phyloP scores from a whole-genome alignment of 2,113 vertebrate genomes.

The Epinephelus cyanopodus region DNA sequence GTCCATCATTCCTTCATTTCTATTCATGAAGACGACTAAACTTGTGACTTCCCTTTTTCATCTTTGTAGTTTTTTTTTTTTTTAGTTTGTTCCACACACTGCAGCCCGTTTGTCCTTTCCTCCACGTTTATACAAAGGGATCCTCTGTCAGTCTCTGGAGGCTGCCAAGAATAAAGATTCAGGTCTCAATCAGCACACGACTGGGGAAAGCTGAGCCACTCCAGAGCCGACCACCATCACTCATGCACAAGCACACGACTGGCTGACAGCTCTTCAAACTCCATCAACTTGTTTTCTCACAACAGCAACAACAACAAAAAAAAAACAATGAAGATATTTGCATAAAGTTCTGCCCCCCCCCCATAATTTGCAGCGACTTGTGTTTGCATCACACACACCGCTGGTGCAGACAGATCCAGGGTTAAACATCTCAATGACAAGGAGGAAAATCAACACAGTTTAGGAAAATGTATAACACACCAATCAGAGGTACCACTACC shows the following conservation, averaged over 20 bases:
- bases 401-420: not conserved
- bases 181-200: constrained; percentile 16
- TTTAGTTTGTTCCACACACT: not conserved
- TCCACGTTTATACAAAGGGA: constrained; percentile 25
- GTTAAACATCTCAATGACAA: not conserved
- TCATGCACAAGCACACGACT: constrained; percentile 14
- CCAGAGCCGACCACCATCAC: not conserved
- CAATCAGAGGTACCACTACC: not conserved
- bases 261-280: constrained; percentile 3
- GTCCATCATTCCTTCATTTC: constrained; percentile 22
- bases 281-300: not conserved
- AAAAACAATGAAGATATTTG: not conserved
- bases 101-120: not conserved
- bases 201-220: constrained; percentile 4
- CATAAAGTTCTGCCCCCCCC: not conserved
- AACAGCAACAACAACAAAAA: not conserved
- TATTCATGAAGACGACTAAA: constrained; percentile 19
- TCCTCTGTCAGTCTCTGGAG: constrained; percentile 13
- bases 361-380: not conserved
- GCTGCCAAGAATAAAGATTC: constrained; percentile 30
- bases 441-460: not conserved
- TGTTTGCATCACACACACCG: too few relatives aligned
- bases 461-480: not conserved
- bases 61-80: not conserved
- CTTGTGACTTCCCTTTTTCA: constrained; percentile 4